A percentile compares a stretch with the other conserved stretches of the same genome.
Evolutionary conservation across 2,888 invertebrate species (phyloP).

Genomic region (Cremastinae sp.): DNA sequence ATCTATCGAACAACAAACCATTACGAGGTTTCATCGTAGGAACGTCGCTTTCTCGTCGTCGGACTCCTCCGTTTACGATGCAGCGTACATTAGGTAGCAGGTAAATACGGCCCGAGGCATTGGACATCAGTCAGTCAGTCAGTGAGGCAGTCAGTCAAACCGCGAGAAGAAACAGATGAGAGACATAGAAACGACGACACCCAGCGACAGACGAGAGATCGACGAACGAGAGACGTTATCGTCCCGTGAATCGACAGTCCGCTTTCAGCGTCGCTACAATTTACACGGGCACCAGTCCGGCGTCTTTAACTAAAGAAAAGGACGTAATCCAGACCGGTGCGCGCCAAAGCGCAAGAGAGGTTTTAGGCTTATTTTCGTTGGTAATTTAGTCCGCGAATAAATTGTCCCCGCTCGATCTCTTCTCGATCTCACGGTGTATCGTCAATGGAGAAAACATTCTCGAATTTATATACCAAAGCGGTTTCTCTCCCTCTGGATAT

Average conservation of each 20-base stretch:
- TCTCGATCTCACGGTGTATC: conserved; percentile 31
- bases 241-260: conserved; percentile 77
- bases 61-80: conserved; percentile 13
- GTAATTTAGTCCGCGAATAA: conserved; percentile 14
- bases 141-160: conserved; percentile 64
- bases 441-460: conserved; percentile 71
- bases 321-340: background rate
- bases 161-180: conserved; percentile 58
- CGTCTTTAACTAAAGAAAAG: background rate
- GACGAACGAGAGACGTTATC: conserved; percentile 73
- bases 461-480: conserved; percentile 61
- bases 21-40: too few relatives aligned
- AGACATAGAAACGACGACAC: conserved; percentile 63
- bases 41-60: too few relatives aligned
- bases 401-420: conserved; percentile 11
- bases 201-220: conserved; percentile 68
- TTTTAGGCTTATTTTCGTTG: background rate
- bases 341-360: background rate
- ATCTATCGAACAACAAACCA: conserved; percentile 4
- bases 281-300: background rate
- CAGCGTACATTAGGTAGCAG: too few relatives aligned
- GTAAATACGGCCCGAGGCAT: conserved; percentile 45
- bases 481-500: conserved; percentile 19
- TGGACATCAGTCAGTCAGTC: conserved; percentile 70
- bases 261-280: conserved; percentile 71